Evolutionary conservation across 2,113 vertebrate genomes (phyloP).

Genomic region (Spilogale gracilis): DNA sequence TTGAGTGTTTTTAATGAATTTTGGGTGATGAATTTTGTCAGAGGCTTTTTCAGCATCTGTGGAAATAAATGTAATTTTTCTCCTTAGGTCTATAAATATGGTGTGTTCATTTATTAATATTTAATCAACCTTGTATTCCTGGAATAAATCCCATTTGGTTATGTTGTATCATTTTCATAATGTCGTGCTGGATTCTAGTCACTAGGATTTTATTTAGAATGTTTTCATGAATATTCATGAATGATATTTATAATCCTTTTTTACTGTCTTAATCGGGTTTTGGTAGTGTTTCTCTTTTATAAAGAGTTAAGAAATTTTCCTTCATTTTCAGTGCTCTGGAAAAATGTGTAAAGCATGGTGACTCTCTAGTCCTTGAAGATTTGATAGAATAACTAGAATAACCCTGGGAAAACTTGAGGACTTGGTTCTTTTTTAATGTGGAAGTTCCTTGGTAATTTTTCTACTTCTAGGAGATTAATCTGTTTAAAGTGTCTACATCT

Average conservation of each 20-base stretch:
- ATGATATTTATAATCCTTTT: background rate
- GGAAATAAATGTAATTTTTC: background rate
- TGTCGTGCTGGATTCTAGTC: background rate
- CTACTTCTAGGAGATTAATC: background rate
- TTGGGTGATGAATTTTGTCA: background rate
- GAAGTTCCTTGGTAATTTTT: background rate
- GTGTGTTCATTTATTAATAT: background rate
- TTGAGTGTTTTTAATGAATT: background rate
- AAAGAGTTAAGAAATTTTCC: background rate
- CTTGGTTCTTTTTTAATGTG: background rate
- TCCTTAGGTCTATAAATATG: background rate
- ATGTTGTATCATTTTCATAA: background rate
- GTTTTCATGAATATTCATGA: background rate
- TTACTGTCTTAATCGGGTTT: background rate
- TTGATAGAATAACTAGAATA: background rate
- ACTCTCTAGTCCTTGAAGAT: background rate
- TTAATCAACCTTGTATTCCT: background rate
- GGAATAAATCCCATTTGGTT: background rate
- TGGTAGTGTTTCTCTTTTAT: background rate
- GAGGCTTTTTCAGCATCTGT: background rate
- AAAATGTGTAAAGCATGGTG: background rate
- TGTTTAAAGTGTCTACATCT: background rate
- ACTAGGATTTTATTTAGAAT: background rate
- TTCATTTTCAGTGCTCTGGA: background rate
- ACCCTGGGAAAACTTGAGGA: background rate